Evolutionary conservation across 1,140 invertebrate species (phyloP).

Genomic region (Sarcophaga bullata): DNA sequence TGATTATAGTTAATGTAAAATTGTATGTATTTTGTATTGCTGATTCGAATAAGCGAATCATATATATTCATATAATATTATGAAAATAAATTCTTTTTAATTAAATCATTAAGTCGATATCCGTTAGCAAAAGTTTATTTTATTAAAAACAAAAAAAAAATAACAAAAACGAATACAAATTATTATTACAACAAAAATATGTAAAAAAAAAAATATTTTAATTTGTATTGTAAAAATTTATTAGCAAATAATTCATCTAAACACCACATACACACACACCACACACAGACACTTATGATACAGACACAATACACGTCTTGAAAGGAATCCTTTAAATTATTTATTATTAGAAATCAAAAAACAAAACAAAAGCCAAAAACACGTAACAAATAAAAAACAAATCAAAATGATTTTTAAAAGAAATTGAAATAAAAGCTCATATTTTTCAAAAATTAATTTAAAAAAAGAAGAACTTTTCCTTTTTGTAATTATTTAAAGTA

Average conservation of each 20-base stretch:
- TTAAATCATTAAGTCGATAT: too few relatives aligned
- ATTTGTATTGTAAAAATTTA: neutral
- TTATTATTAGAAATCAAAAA: neutral
- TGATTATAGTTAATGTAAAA: too few relatives aligned
- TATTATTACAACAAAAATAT: too few relatives aligned
- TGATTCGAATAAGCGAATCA: too few relatives aligned
- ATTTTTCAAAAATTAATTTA: slow-evolving; percentile 12
- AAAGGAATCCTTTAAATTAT: neutral
- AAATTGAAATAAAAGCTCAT: neutral
- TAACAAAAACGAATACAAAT: too few relatives aligned
- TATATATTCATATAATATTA: too few relatives aligned
- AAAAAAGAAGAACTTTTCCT: neutral
- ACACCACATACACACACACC: neutral
- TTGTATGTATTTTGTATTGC: too few relatives aligned
- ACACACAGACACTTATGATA: neutral
- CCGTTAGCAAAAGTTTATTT: too few relatives aligned
- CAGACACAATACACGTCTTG: too few relatives aligned
- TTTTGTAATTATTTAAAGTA: neutral
- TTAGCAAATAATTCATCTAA: neutral
- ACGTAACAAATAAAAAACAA: neutral
- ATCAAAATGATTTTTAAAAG: neutral
- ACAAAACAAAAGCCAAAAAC: neutral
- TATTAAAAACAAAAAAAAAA: too few relatives aligned
- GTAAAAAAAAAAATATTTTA: neutral
- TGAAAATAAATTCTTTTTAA: too few relatives aligned